Percentiles rank a stretch among this genome's conserved stretches.
These are phyloP conservation scores for Prunella himalayana DNA, from an alignment of 2,113 vertebrate genomes.

Conservation along the genomic window DNA sequence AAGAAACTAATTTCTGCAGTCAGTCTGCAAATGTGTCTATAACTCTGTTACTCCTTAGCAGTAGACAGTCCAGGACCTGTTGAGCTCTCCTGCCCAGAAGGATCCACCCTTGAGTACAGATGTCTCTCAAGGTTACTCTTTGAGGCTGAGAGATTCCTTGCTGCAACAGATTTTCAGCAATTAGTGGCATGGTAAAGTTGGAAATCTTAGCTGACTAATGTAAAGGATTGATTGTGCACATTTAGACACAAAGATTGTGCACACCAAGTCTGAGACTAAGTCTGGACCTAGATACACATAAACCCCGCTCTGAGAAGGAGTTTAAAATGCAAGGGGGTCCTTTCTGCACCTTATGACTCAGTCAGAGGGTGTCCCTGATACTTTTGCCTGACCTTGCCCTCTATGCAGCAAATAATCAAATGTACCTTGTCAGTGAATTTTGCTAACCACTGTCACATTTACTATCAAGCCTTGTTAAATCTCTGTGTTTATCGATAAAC, in stretches of 20 bases:
- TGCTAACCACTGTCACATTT: background rate
- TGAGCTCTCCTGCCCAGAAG: background rate
- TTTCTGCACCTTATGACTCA: background rate
- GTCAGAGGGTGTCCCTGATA: background rate
- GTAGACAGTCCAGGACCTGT: background rate
- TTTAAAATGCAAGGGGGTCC: background rate
- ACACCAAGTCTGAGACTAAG: background rate
- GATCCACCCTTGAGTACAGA: background rate
- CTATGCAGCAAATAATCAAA: background rate
- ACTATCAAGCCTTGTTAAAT: background rate
- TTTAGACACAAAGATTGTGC: background rate
- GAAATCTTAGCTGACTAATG: background rate
- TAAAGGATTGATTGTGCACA: background rate
- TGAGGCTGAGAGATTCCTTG: background rate
- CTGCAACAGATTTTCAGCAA: background rate
- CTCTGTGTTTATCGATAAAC: background rate
- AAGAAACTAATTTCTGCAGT: background rate
- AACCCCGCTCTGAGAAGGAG: background rate
- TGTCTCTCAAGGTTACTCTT: background rate
- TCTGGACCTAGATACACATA: background rate
- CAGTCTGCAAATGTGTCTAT: background rate
- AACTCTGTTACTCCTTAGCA: background rate
- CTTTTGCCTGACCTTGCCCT: background rate
- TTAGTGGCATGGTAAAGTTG: background rate
- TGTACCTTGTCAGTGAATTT: background rate